A percentile compares a stretch with the other conserved stretches of the same genome.
phyloP scores from a whole-genome alignment of 2,888 invertebrate genomes.

The Antheraea assamensis region DNA sequence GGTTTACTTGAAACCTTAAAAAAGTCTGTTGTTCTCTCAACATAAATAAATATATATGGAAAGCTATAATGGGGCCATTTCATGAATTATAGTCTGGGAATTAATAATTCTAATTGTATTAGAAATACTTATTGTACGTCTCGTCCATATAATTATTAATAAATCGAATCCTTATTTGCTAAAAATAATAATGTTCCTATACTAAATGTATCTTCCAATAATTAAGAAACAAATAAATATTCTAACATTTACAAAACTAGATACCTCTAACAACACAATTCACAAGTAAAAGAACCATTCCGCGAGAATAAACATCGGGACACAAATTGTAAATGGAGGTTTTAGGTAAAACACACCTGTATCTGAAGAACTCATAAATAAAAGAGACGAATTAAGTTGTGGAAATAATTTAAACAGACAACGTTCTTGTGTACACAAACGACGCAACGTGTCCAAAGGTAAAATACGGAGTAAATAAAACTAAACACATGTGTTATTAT shows the following conservation, averaged over 20 bases:
- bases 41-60: not conserved
- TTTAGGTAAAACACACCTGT: conserved; percentile 53
- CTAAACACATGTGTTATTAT: not conserved
- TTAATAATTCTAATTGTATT: too few relatives aligned
- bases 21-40: not conserved
- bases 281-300: conserved; percentile 28
- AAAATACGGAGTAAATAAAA: not conserved
- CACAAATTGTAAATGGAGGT: conserved; percentile 36
- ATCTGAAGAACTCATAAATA: conserved; percentile 59
- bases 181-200: too few relatives aligned
- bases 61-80: not conserved
- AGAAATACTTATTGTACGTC: too few relatives aligned
- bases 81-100: too few relatives aligned
- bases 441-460: not conserved
- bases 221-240: not conserved
- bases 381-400: conserved; percentile 54
- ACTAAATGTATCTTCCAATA: not conserved
- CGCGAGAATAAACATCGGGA: conserved; percentile 22
- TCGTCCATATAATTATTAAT: too few relatives aligned
- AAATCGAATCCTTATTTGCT: too few relatives aligned
- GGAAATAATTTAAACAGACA: conserved; percentile 38
- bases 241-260: not conserved
- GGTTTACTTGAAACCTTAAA: not conserved
- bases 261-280: not conserved
- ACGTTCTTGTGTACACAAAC: not conserved